phyloP scores from a whole-genome alignment of 2,797 vertebrate species.

The Cryptoprocta ferox region DNA sequence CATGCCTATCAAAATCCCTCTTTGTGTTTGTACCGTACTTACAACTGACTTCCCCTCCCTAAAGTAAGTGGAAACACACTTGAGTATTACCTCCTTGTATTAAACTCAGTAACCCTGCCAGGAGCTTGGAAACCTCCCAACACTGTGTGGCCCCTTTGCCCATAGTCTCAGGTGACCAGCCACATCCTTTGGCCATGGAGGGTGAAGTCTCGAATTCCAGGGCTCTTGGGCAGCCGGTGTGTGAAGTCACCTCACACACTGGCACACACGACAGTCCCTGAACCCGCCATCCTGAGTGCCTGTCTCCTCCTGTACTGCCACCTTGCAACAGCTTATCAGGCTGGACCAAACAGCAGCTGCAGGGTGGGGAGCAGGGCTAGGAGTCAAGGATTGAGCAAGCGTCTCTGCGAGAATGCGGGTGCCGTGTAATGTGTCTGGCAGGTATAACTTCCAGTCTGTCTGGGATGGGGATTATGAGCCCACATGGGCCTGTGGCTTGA shows the following conservation, averaged over 20 bases:
- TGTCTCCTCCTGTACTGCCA: fast-evolving
- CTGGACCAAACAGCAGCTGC: not conserved
- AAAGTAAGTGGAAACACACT: not conserved
- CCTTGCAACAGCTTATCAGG: not conserved
- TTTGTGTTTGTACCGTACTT: not conserved
- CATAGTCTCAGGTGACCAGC: not conserved
- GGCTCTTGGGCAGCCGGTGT: too few relatives aligned
- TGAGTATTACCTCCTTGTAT: not conserved
- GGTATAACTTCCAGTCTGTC: conserved; percentile 61
- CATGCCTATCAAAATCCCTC: not conserved
- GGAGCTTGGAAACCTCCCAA: not conserved
- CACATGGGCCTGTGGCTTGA: not conserved
- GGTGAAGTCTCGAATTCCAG: not conserved
- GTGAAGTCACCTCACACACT: not conserved
- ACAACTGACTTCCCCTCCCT: not conserved
- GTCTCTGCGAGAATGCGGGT: not conserved
- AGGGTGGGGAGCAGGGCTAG: not conserved
- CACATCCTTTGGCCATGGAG: not conserved
- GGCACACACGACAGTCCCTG: not conserved
- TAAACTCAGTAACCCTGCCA: not conserved
- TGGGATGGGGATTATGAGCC: conserved; percentile 57
- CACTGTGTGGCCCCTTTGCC: not conserved
- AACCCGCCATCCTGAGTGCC: not conserved
- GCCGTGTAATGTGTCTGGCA: conserved; percentile 6
- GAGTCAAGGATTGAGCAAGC: not conserved